Conservation (phyloP, 2,797 vertebrate species). For the Vultur gryphus region DNA sequence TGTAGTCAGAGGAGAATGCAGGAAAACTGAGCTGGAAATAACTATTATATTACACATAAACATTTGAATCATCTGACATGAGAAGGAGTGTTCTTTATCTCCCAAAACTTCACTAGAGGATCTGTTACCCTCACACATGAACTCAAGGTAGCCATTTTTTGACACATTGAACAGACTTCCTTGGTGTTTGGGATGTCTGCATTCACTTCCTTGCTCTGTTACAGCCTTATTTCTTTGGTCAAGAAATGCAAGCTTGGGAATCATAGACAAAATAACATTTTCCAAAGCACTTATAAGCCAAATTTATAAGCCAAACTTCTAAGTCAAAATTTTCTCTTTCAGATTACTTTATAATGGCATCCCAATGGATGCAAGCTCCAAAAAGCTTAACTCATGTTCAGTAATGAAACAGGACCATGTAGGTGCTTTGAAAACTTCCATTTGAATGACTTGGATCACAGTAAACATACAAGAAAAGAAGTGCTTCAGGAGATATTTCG, state of each 20-base stretch:
- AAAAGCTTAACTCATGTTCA: not conserved
- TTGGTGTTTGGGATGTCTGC: not conserved
- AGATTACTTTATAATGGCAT: not conserved
- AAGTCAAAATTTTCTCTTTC: not conserved
- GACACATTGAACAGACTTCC: not conserved
- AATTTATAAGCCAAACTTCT: not conserved
- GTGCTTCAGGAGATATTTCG: not conserved
- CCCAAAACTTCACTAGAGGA: not conserved
- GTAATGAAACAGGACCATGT: fast-evolving
- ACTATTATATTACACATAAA: not conserved
- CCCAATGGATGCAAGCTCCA: not conserved
- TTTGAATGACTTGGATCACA: not conserved
- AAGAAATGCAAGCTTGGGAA: not conserved
- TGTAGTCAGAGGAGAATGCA: not conserved
- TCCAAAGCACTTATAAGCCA: not conserved
- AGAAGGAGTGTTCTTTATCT: not conserved
- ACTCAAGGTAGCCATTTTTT: not conserved
- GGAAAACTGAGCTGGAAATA: not conserved
- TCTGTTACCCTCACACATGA: not conserved
- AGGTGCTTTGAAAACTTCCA: not conserved
- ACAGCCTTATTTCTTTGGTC: not conserved
- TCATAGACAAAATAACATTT: not conserved
- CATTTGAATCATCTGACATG: not conserved
- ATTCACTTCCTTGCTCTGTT: not conserved
- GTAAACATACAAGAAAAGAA: not conserved